Conservation (phyloP, 2,113 vertebrate species). For the Lophius piscatorius region DNA sequence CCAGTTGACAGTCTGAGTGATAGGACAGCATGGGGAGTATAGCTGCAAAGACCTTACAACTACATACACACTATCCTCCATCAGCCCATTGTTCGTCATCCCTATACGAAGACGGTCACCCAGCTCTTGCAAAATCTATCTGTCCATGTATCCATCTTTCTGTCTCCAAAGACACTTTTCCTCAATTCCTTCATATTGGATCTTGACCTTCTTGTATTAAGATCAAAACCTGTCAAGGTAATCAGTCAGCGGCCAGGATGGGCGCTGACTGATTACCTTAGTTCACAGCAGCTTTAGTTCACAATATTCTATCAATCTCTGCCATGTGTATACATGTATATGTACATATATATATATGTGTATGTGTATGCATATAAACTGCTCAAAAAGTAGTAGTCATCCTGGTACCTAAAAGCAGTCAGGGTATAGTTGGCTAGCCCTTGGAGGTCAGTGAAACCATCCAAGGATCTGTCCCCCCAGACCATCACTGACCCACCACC, state of each 20-base stretch:
- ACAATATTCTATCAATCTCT: conserved; percentile 8
- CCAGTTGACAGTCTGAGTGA: conserved; percentile 47
- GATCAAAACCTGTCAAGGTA: conserved; percentile 64
- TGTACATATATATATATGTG: no score
- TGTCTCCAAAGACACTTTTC: conserved; percentile 22
- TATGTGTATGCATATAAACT: no score
- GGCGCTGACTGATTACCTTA: no score
- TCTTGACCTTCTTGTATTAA: conserved; percentile 47
- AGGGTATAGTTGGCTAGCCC: no score
- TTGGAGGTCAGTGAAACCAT: no score
- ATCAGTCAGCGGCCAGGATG: conserved; percentile 52
- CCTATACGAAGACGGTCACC: conserved; percentile 59
- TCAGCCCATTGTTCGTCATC: conserved; percentile 33
- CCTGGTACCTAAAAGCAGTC: no score
- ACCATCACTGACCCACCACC: no score
- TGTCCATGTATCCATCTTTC: conserved; percentile 43
- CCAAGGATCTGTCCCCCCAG: no score
- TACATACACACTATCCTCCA: conserved; percentile 26
- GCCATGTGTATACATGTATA: no score
- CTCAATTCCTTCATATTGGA: conserved; percentile 23
- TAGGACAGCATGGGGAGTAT: conserved; percentile 36
- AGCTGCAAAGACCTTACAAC: conserved; percentile 45
- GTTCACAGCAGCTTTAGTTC: conserved; percentile 1
- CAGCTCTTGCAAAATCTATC: conserved; percentile 36
- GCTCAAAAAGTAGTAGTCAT: no score